Evolutionary conservation across 2,113 vertebrate genomes (phyloP), one percentile per base, ranked within the genome.

Genomic region (Megaceryle torquata): DNA sequence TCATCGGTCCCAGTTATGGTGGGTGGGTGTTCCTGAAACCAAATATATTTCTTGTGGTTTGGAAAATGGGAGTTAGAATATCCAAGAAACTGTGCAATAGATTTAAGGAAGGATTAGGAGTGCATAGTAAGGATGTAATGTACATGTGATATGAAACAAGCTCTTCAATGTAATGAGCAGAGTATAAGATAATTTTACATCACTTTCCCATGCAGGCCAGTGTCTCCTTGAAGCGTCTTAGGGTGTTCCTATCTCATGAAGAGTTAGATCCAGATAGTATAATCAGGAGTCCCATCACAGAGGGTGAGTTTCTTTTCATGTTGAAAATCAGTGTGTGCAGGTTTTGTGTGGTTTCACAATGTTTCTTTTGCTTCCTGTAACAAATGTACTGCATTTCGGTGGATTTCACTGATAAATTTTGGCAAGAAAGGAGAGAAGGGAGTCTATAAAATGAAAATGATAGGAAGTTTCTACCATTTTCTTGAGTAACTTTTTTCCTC

Each of bases 211-310:
- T 68, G 50, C 75, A 99, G 99, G 99, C 99, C 15, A 99, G 99
- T 10, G 99, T 99, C 46, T 99, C 99, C 39, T 67, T 99, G 96
- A 99, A 99, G 84, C 98, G 99, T 12, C 98, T 99, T 19, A 83
- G 98, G 63, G 98, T 98, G 33, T 99, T 99, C 92, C 98, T 99
- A 26, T 99, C 99, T 4, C 99, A 99, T 0, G 99, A 99, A 81
- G 99, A 99, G 94, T 96, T 99, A 71, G 99, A 99, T 64, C 97
- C 98, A 10, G 97, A 98, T 95, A 98, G 98, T 57, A 98, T 99
- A 35, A 95, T 98, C 59, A 98, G 98, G 41, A 91, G 82, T 29
- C 70, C 97, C 2, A 10, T 89, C 41, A 93, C 94, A 76, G 97
- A 97, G 3, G 91, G 98, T 98, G 91, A 89, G 98, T 94, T 44